Conservation (phyloP, 2,888 invertebrate species). For the Drosophila anceps region DNA sequence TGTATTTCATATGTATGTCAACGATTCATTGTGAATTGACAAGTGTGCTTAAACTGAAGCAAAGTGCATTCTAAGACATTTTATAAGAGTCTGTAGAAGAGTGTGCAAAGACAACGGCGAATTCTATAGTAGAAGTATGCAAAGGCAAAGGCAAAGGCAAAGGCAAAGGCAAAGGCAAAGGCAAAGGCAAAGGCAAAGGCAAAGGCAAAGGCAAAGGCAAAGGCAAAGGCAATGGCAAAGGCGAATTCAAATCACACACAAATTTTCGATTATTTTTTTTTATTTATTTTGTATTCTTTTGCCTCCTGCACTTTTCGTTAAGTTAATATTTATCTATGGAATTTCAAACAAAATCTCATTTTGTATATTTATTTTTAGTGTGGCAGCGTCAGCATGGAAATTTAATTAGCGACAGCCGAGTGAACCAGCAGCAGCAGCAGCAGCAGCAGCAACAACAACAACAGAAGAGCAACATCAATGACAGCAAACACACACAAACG, state of each 20-base stretch:
- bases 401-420: constrained; percentile 75
- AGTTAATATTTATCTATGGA: constrained; percentile 40
- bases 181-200: background rate
- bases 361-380: constrained; percentile 79
- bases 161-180: background rate
- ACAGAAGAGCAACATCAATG: constrained; percentile 31
- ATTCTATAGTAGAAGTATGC: too few species aligned
- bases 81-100: constrained; percentile 1
- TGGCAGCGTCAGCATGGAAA: constrained; percentile 72
- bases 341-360: constrained; percentile 49
- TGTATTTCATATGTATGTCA: background rate
- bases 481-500: constrained; percentile 17
- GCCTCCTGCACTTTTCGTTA: constrained; percentile 29
- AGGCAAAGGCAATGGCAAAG: background rate
- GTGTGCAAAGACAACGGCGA: background rate
- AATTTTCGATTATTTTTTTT: constrained; percentile 11
- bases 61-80: background rate
- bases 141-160: background rate
- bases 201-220: background rate
- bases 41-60: background rate
- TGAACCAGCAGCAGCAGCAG: constrained; percentile 43
- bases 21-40: background rate
- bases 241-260: background rate
- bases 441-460: constrained; percentile 22
- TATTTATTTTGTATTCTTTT: background rate